Conservation (phyloP, 2,888 invertebrate species). For the Mylabris sibirica region DNA sequence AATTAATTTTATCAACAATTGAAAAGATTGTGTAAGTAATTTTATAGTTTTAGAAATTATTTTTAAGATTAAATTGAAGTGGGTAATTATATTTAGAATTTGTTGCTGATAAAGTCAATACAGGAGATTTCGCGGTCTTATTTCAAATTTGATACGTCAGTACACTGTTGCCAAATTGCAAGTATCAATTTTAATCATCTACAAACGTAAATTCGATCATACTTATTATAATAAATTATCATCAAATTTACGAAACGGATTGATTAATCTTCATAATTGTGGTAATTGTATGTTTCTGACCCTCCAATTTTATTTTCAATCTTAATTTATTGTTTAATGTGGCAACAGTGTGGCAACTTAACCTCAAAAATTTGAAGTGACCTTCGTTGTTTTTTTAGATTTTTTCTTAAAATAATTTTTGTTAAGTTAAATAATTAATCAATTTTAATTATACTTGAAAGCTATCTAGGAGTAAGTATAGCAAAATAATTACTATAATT, state of each 20-base stretch:
- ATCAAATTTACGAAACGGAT: no score
- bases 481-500: background rate
- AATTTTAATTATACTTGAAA: background rate
- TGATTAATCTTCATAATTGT: no score
- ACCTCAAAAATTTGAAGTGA: slow-evolving; percentile 32
- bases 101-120: no score
- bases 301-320: no score
- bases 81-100: background rate
- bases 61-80: no score
- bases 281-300: no score
- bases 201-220: no score
- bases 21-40: no score
- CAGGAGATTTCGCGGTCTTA: background rate
- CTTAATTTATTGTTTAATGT: background rate
- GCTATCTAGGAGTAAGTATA: background rate
- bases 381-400: slow-evolving; percentile 28
- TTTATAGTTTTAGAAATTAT: no score
- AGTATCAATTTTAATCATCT: no score
- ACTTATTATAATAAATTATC: no score
- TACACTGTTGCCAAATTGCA: background rate
- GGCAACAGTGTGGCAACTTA: slow-evolving; percentile 14
- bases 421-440: background rate
- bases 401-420: background rate
- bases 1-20: no score
- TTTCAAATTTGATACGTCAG: background rate